Base-by-base conservation (phyloP, 2,113 vertebrate species). In the Myotis brandtii region DNA sequence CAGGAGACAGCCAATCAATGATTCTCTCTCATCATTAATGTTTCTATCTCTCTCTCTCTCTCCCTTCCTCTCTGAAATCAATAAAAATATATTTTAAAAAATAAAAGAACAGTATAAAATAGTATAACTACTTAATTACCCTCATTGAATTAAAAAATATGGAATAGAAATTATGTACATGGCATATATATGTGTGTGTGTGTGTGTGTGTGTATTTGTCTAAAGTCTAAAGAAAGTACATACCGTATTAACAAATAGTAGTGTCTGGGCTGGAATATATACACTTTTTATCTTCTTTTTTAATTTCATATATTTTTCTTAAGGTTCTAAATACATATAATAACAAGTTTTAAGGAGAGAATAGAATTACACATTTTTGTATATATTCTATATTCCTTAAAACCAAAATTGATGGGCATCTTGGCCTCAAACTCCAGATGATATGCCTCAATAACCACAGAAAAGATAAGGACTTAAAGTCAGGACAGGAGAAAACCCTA, bases 111-210 rank as follows among this genome's bases (percentile, higher is more conserved):
- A 86, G n/a, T 37, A 54, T 40, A 72, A 69, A 90, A 40, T 34
- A 70, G 21, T 72, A n/a, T 66, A 75, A 56, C 56, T 75, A 82
- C 67, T 66, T 89, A 83, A 75, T 66, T 52, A 20, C 4, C 21
- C 54, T 64, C 62, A 75, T 37, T 69, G 9, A 90, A 9, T 77
- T 84, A 77, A 90, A 94, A 94, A 89, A 76, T 40, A 90, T 37
- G 32, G 67, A 90, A 54, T 25, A 69, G 50, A 84, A 76, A 85
- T n/a, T 66, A 54, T 82, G 25, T 37, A 34, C 46, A 69, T 3
- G 16, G n/a, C 30, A 54, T 27, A 50, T 23, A 87, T 18, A 11
- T 54, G 52, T 54, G 5, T 54, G 3, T 54, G 52, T 54, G 52
- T 54, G 52, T 59, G 56, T 25, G 1, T 32, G 48, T 30, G 23